A percentile compares a stretch with the other conserved stretches of the same genome.
Conservation (phyloP, 2,797 vertebrate genomes). For the Lagocephalus sceleratus region DNA sequence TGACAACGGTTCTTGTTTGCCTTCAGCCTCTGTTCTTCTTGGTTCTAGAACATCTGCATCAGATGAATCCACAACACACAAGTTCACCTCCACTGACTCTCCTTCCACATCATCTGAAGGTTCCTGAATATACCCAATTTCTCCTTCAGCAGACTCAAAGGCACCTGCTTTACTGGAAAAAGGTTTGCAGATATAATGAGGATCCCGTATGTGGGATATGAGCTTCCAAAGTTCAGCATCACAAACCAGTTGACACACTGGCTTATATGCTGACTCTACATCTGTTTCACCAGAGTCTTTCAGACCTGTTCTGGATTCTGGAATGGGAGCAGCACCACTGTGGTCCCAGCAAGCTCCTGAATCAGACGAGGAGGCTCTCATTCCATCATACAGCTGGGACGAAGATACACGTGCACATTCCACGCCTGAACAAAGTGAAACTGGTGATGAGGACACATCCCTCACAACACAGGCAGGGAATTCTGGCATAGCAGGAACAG, state of each 20-base stretch:
- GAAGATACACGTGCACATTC: slow-evolving; percentile 8
- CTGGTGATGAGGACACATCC: slow-evolving; percentile 28
- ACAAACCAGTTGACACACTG: slow-evolving; percentile 45
- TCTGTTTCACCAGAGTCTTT: background rate
- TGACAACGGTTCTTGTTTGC: slow-evolving; percentile 16
- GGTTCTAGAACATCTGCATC: slow-evolving; percentile 2
- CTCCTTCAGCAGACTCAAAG: slow-evolving; percentile 46
- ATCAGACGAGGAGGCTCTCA: slow-evolving; percentile 37
- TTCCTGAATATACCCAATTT: slow-evolving; percentile 36
- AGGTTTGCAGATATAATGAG: slow-evolving; percentile 56
- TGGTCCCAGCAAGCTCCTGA: slow-evolving; percentile 27
- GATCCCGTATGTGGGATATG: slow-evolving; percentile 61
- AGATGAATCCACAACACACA: slow-evolving; percentile 6
- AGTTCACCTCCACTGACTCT: slow-evolving; percentile 7
- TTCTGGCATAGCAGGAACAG: slow-evolving; percentile 47
- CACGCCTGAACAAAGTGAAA: slow-evolving; percentile 34
- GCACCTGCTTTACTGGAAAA: slow-evolving; percentile 45
- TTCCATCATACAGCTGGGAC: slow-evolving; percentile 13
- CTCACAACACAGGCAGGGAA: background rate
- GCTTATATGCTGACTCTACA: slow-evolving; percentile 26
- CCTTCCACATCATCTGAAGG: slow-evolving; percentile 5
- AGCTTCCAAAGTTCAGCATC: slow-evolving; percentile 58
- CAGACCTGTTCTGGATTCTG: background rate
- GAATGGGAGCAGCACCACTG: slow-evolving; percentile 1
- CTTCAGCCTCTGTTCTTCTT: slow-evolving; percentile 2